Base-by-base conservation (phyloP, 2,888 invertebrate genomes). In the Stenolophus ochropezus region DNA sequence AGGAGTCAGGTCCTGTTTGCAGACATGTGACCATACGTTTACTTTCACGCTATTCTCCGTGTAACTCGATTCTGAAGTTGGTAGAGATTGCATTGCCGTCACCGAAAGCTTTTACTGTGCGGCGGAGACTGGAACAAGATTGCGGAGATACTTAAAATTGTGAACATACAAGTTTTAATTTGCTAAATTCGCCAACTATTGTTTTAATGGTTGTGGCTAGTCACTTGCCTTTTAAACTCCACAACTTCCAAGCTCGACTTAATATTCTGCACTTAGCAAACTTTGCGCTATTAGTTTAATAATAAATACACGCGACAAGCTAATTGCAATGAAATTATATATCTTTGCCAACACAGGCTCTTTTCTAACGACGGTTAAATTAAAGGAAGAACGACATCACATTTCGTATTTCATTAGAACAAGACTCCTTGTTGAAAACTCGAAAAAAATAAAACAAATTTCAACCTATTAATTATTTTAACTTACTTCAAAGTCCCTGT, bases 161-260 rank as follows among this genome's bases (percentile, higher is more conserved):
- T 61, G 61, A 61, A 61, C 61, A 61, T 61, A 61, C n/a, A 61
- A 27, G 61, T 61, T 61, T 61, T 61, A 61, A 61, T 61, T 61
- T 61, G 61, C 61, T 61, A 61, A 61, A 61, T 61, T 61, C 25
- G 25, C 61, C 21, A 61, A 61, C 61, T 61, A 61, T 61, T 61
- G 61, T 61, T 61, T 61, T 61, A 61, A 61, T 61, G 61, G 61
- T 61, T 61, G 61, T 14, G 61, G 61, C 23, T 61, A 61, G 61
- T 61, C 14, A 16, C 33, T 42, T 51, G 25, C n/a, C 25, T 61
- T 61, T 61, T 61, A 61, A 61, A 61, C 23, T 61, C 25, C 61
- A 25, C 61, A 61, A 61, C 61, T 61, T 61, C 25, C 11, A 25
- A 61, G 23, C 61, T 61, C 23, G 8, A 25, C 23, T 23, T 25